A percentile compares a stretch with the other conserved stretches of the same genome.
These are phyloP conservation scores for Hydropotes inermis DNA, from an alignment of 2,113 vertebrate species.

Conservation along the genomic window DNA sequence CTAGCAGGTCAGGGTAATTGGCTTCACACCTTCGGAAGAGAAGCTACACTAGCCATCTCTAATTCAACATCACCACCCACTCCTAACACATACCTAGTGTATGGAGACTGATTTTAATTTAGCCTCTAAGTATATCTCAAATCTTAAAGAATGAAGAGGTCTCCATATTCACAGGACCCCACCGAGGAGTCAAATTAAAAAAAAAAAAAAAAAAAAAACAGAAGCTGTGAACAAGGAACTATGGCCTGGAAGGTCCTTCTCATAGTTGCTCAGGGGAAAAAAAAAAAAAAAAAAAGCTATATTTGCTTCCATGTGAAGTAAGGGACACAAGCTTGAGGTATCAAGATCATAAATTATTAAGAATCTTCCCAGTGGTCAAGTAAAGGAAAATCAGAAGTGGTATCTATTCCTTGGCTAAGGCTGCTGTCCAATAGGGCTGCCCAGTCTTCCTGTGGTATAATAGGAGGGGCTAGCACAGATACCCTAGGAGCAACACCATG, in stretches of 20 bases:
- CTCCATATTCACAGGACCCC: not conserved
- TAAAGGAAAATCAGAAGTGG: not conserved
- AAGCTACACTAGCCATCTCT: not conserved
- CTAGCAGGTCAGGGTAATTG: not conserved
- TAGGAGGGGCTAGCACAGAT: no score
- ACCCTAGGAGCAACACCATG: not conserved
- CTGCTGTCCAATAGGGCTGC: not conserved
- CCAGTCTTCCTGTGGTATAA: not conserved
- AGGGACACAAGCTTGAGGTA: not conserved
- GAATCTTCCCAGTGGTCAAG: not conserved
- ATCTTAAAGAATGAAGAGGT: not conserved
- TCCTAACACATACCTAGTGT: not conserved
- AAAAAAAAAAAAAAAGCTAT: not conserved
- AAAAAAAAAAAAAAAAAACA: not conserved
- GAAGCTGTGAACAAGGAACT: not conserved
- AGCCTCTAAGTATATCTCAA: not conserved
- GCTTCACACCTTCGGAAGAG: not conserved
- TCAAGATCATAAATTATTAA: not conserved
- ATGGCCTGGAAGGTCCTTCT: not conserved
- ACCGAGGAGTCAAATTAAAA: not conserved
- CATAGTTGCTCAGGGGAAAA: not conserved
- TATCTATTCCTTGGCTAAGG: not conserved
- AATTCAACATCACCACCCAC: not conserved
- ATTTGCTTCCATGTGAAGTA: not conserved
- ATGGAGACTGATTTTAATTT: not conserved